These are phyloP conservation scores for Podarcis cretensis DNA, from an alignment of 2,113 vertebrate species.

Conservation along the genomic window DNA sequence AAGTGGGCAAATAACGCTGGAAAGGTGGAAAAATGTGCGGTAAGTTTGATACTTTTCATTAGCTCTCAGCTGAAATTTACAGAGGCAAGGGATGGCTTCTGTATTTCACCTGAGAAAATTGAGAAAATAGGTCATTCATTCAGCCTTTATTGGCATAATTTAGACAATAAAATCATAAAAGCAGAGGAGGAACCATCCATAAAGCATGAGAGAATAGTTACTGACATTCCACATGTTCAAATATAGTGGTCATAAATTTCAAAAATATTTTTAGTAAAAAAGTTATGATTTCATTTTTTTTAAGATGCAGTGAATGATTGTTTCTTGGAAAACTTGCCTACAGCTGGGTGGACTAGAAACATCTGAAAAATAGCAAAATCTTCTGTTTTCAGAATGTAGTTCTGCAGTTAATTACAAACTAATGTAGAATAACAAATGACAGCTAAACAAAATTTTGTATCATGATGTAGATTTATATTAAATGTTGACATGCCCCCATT, in stretches of 20 bases:
- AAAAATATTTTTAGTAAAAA: neutral
- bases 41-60: conserved; percentile 72
- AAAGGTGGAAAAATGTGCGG: conserved; percentile 98
- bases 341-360: neutral
- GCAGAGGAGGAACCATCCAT: no score
- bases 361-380: neutral
- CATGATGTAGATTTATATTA: neutral
- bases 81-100: neutral
- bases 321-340: neutral
- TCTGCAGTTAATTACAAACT: neutral
- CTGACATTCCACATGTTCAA: neutral
- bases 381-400: neutral
- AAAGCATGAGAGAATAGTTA: neutral
- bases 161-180: no score
- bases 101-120: neutral
- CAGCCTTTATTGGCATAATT: no score
- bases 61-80: neutral
- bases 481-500: neutral
- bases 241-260: neutral
- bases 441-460: neutral
- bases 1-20: conserved; percentile 99
- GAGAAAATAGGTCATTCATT: neutral
- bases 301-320: neutral
- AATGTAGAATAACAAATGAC: neutral
- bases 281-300: neutral